Conservation (phyloP, 2,888 invertebrate species). For the Drosophila nigricruria region DNA sequence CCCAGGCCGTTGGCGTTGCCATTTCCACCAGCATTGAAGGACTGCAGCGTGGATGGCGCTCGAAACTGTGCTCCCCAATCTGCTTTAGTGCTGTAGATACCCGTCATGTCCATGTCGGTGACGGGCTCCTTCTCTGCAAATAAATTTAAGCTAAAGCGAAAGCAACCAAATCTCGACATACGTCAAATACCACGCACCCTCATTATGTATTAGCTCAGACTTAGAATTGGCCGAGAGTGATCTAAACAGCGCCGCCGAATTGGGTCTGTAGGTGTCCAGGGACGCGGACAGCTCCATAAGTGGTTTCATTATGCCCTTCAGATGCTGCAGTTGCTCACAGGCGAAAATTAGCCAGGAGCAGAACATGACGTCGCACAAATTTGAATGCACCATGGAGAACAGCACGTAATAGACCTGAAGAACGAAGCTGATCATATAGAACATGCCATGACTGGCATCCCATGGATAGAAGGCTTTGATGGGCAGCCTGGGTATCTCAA, state of each 20-base stretch:
- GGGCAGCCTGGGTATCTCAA: conserved; percentile 90
- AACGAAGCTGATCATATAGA: conserved; percentile 88
- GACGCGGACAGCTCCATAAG: conserved; percentile 94
- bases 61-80: conserved; percentile 92
- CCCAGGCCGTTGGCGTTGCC: conserved; percentile 84
- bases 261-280: conserved; percentile 91
- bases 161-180: conserved; percentile 19
- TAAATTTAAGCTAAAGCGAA: conserved; percentile 13
- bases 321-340: conserved; percentile 93
- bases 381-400: conserved; percentile 88
- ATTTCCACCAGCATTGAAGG: conserved; percentile 85
- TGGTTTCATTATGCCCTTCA: conserved; percentile 94
- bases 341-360: conserved; percentile 94
- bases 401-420: conserved; percentile 90
- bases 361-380: conserved; percentile 91
- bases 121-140: conserved; percentile 86
- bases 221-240: conserved; percentile 86
- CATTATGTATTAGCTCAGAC: conserved; percentile 84
- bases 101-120: conserved; percentile 89
- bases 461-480: conserved; percentile 93
- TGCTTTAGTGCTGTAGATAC: conserved; percentile 91
- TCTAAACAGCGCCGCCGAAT: conserved; percentile 90
- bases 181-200: conserved; percentile 75
- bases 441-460: conserved; percentile 89
- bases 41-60: conserved; percentile 89